Evolutionary conservation across 1,140 invertebrate species (phyloP).

Genomic region (Tetraneura akinire): DNA sequence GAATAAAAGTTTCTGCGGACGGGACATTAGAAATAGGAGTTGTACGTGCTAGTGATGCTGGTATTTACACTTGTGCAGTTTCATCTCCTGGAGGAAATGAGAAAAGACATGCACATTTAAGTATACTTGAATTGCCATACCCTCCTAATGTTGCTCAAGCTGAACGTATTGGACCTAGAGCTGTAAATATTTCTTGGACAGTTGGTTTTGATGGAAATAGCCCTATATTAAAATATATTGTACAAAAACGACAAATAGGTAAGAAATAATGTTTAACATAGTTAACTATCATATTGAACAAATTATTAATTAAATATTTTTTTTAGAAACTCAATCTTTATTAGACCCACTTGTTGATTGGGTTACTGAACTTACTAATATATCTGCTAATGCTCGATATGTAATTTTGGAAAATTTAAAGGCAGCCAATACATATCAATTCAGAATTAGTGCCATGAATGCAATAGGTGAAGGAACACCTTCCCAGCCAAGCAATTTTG

Average conservation of each 20-base stretch:
- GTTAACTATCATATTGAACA: neutral
- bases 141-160: constrained; percentile 85
- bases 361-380: constrained; percentile 85
- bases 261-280: neutral
- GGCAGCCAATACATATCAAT: constrained; percentile 93
- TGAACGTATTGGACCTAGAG: constrained; percentile 64
- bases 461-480: constrained; percentile 90
- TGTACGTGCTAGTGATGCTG: constrained; percentile 79
- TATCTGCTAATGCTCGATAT: constrained; percentile 77
- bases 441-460: constrained; percentile 93
- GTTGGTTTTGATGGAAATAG: constrained; percentile 96
- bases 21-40: constrained; percentile 79
- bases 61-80: constrained; percentile 80
- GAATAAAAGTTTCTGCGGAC: constrained; percentile 73
- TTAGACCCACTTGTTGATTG: constrained; percentile 79
- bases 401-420: constrained; percentile 82
- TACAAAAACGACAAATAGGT: constrained; percentile 82
- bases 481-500: constrained; percentile 81
- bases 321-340: constrained; percentile 55
- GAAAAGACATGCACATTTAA: constrained; percentile 77
- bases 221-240: constrained; percentile 88
- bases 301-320: constrained; percentile 9
- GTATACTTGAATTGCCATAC: constrained; percentile 92
- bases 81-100: constrained; percentile 88
- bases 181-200: constrained; percentile 91